Conservation (phyloP, 2,797 vertebrate species). For the Sphenodon punctatus region DNA sequence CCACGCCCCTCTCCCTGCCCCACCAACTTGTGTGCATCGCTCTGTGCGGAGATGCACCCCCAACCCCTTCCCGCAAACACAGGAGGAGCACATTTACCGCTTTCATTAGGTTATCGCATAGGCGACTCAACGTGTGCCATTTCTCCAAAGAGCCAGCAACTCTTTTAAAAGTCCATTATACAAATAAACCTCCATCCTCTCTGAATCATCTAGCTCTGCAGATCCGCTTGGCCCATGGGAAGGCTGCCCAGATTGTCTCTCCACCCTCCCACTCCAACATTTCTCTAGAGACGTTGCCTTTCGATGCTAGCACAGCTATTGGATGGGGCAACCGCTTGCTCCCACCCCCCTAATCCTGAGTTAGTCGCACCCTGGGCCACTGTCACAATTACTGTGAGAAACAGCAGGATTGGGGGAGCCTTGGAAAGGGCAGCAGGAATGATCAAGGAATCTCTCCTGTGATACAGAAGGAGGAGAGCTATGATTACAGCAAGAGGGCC, state of each 20-base stretch:
- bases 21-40: background rate
- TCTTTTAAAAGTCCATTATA: conserved; percentile 3
- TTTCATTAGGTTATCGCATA: background rate
- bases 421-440: too few relatives aligned
- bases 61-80: background rate
- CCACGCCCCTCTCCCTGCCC: too few relatives aligned
- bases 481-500: too few relatives aligned
- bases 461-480: too few relatives aligned
- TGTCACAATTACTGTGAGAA: too few relatives aligned
- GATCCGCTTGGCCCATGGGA: conserved; percentile 46
- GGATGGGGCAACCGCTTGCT: too few relatives aligned
- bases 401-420: too few relatives aligned
- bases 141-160: background rate
- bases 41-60: background rate
- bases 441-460: too few relatives aligned
- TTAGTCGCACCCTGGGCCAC: too few relatives aligned
- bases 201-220: conserved; percentile 49
- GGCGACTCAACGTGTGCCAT: background rate
- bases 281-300: conserved; percentile 37
- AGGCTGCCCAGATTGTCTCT: conserved; percentile 33
- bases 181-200: conserved; percentile 5
- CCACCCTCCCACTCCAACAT: background rate
- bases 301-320: too few relatives aligned
- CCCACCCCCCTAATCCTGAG: too few relatives aligned
- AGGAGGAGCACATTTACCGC: rapidly evolving